Conservation (phyloP, 2,888 invertebrate genomes). For the Silvanus unidentatus region DNA sequence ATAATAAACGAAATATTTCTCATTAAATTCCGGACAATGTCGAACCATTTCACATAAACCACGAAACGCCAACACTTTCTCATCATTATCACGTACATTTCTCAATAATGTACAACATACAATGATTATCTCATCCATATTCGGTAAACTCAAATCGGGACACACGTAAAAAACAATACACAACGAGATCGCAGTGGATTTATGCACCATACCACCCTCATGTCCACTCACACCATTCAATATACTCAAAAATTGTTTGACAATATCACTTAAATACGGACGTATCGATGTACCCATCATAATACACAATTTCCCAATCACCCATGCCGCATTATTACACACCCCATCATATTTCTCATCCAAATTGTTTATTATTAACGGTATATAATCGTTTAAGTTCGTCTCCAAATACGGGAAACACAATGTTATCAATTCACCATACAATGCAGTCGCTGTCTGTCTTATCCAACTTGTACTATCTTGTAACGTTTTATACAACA, state of each 20-base stretch:
- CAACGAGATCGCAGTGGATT: slow-evolving; percentile 99
- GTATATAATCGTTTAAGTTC: slow-evolving; percentile 92
- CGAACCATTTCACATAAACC: slow-evolving; percentile 98
- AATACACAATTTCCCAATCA: slow-evolving; percentile 95
- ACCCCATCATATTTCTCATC: slow-evolving; percentile 96
- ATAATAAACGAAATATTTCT: slow-evolving; percentile 96
- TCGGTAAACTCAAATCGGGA: slow-evolving; percentile 81
- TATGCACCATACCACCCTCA: slow-evolving; percentile 91
- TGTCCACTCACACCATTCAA: slow-evolving; percentile 62
- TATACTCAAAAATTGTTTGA: slow-evolving; percentile 83
- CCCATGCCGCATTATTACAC: slow-evolving; percentile 99
- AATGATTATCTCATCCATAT: slow-evolving; percentile 96
- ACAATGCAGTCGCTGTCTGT: slow-evolving; percentile 69
- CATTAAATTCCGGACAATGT: slow-evolving; percentile 91
- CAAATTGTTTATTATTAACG: slow-evolving; percentile 90
- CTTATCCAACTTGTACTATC: slow-evolving; percentile 68
- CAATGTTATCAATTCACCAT: slow-evolving; percentile 69
- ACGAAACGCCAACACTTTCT: slow-evolving; percentile 97
- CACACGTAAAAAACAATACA: slow-evolving; percentile 99
- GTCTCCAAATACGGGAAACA: slow-evolving; percentile 85
- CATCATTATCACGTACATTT: slow-evolving; percentile 97
- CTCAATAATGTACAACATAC: slow-evolving; percentile 96
- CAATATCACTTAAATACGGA: slow-evolving; percentile 81
- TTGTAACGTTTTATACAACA: slow-evolving; percentile 66
- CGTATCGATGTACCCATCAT: slow-evolving; percentile 90